Conservation (phyloP, 2,797 vertebrate species). For the Enteromius viviparus region DNA sequence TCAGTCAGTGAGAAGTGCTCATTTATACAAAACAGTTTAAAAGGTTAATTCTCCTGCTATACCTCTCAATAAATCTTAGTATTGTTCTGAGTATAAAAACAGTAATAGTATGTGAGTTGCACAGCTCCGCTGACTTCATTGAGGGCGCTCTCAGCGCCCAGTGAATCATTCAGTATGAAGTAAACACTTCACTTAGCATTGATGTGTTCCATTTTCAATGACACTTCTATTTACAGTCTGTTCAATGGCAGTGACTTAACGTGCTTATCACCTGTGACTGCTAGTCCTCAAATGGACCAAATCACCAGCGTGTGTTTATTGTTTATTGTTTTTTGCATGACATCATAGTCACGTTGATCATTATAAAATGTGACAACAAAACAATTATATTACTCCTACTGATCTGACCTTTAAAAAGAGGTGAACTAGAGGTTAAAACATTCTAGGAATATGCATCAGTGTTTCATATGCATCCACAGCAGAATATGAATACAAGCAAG, state of each 20-base stretch:
- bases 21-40: constrained; percentile 12
- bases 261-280: constrained; percentile 41
- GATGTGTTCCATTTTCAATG: constrained; percentile 42
- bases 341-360: constrained; percentile 18
- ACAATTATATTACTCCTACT: constrained; percentile 39
- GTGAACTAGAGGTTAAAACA: constrained; percentile 13
- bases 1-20: not conserved
- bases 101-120: constrained; percentile 18
- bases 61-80: constrained; percentile 14
- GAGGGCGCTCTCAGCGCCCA: constrained; percentile 32
- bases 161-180: constrained; percentile 60
- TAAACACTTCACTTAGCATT: constrained; percentile 56
- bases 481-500: not conserved
- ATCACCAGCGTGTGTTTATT: not conserved
- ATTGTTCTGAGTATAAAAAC: constrained; percentile 22
- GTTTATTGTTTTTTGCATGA: constrained; percentile 25
- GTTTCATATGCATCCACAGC: constrained; percentile 3
- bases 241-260: constrained; percentile 22
- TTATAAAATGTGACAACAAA: constrained; percentile 24
- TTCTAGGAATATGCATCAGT: constrained; percentile 11
- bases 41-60: constrained; percentile 28
- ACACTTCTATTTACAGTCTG: constrained; percentile 40
- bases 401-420: constrained; percentile 16
- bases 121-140: constrained; percentile 34
- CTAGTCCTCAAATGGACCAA: constrained; percentile 17